These are phyloP conservation scores for Axea sp. DNA, from an alignment of 2,888 invertebrate species.

Conservation along the genomic window DNA sequence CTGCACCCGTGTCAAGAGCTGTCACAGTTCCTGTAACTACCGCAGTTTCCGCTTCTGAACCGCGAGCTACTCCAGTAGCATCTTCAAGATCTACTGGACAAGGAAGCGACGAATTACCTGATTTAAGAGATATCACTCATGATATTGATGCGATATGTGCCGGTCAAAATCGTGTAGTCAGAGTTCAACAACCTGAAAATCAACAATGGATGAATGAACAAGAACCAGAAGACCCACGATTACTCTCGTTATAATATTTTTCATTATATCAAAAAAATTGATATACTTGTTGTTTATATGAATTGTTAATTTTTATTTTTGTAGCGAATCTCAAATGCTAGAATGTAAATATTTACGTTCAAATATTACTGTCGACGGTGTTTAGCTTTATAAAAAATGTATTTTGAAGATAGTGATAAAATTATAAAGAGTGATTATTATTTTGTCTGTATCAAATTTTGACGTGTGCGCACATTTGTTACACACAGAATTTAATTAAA, in stretches of 20 bases:
- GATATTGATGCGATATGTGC: slow-evolving; percentile 31
- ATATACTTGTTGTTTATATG: no score
- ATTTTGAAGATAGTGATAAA: no score
- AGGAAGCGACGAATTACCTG: slow-evolving; percentile 7
- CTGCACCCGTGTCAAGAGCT: slow-evolving; percentile 6
- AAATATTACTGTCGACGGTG: background rate
- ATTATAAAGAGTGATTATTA: no score
- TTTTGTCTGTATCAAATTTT: no score
- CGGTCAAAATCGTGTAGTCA: slow-evolving; percentile 1
- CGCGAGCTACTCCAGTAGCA: background rate
- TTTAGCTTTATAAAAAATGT: background rate
- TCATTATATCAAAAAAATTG: no score
- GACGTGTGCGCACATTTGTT: no score
- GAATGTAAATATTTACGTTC: no score
- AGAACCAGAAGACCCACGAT: slow-evolving; percentile 25
- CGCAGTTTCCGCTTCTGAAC: background rate
- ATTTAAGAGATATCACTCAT: slow-evolving; percentile 25
- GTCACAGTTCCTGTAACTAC: background rate
- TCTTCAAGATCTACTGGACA: background rate
- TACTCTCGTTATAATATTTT: slow-evolving; percentile 21
- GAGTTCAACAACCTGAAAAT: slow-evolving; percentile 27
- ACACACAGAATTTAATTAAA: no score
- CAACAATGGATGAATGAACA: slow-evolving; percentile 28
- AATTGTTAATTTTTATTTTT: no score
- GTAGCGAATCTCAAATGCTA: no score